phyloP scores from a whole-genome alignment of 2,113 vertebrate genomes.

The Plecotus auritus region DNA sequence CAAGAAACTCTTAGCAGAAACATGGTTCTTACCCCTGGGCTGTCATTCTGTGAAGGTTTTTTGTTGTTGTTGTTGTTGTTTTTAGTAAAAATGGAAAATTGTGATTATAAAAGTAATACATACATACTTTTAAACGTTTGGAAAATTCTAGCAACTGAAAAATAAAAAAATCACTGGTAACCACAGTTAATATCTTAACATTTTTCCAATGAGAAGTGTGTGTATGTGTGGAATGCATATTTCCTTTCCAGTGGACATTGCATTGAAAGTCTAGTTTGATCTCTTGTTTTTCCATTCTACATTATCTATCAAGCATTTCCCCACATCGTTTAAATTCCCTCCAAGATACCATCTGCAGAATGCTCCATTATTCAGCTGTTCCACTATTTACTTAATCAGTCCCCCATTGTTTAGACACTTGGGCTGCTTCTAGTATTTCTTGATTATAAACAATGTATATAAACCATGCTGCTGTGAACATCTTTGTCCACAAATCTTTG shows the following conservation, averaged over 20 bases:
- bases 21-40: not conserved
- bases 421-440: not conserved
- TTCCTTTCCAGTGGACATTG: not conserved
- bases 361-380: not conserved
- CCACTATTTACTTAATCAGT: not conserved
- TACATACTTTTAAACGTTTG: not conserved
- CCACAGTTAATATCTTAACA: not conserved
- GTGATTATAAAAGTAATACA: not conserved
- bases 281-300: not conserved
- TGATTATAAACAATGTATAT: not conserved
- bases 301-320: not conserved
- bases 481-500: not conserved
- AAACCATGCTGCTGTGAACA: not conserved
- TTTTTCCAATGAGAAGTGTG: not conserved
- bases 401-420: not conserved
- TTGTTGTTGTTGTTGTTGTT: not conserved
- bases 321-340: slow-evolving; percentile 7
- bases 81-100: not conserved
- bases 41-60: not conserved
- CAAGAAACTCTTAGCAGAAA: not conserved
- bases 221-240: not conserved
- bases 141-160: not conserved
- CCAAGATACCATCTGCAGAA: not conserved
- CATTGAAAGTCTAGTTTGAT: not conserved
- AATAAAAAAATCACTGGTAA: slow-evolving; percentile 10